These are phyloP conservation scores for Semnornis frantzii DNA, from an alignment of 2,113 vertebrate genomes.

Conservation along the genomic window DNA sequence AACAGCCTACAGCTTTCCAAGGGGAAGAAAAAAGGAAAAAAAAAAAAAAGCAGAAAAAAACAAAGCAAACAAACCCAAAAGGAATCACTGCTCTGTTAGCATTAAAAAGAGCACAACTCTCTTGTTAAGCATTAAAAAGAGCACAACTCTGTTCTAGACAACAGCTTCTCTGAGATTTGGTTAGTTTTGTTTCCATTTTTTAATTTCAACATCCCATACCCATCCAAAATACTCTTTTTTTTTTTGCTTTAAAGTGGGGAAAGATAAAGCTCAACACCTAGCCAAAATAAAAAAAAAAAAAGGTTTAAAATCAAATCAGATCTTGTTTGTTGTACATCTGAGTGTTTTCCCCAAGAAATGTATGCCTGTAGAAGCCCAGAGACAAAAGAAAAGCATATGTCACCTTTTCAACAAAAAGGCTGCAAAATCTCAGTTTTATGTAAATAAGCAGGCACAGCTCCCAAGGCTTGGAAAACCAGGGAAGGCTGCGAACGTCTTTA, in stretches of 20 bases:
- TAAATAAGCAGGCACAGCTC: conserved; percentile 18
- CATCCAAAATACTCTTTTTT: background rate
- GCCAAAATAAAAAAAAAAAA: background rate
- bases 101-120: too few relatives aligned
- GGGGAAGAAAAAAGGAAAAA: background rate
- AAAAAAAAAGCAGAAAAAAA: background rate
- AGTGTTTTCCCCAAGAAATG: background rate
- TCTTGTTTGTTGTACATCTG: background rate
- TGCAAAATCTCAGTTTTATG: conserved; percentile 31
- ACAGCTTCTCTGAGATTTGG: background rate
- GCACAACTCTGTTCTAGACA: background rate
- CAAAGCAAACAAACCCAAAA: background rate
- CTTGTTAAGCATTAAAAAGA: too few relatives aligned
- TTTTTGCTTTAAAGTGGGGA: background rate
- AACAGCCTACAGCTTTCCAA: background rate
- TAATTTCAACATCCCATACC: background rate
- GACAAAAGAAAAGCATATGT: conserved; percentile 56
- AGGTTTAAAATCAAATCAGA: background rate
- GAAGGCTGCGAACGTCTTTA: conserved; percentile 1
- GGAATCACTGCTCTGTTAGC: background rate
- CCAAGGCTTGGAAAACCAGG: conserved; percentile 2
- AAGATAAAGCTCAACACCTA: background rate
- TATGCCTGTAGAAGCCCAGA: background rate
- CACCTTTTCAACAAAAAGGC: conserved; percentile 45
- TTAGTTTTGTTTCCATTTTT: background rate